Percentiles rank a stretch among this genome's conserved stretches.
These are phyloP conservation scores for Drosophila aff. DNA, from an alignment of 1,140 invertebrate species.

Conservation along the genomic window DNA sequence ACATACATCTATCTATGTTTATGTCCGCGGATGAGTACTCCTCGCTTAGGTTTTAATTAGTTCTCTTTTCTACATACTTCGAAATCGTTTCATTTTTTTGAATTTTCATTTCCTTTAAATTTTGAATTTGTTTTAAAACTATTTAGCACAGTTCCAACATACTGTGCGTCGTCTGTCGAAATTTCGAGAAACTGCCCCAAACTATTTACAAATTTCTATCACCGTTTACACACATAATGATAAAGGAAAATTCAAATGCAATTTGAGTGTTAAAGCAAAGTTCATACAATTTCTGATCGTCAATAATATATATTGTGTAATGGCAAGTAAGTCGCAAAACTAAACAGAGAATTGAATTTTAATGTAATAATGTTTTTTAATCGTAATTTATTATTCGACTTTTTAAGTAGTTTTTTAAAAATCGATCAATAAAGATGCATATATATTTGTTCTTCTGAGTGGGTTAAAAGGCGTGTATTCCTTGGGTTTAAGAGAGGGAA, in stretches of 20 bases:
- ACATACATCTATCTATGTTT: conserved; percentile 53
- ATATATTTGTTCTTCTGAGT: conserved; percentile 84
- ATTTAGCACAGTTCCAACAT: conserved; percentile 23
- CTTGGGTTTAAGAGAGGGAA: neutral
- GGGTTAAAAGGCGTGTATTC: conserved; percentile 57
- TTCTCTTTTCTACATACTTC: conserved; percentile 45
- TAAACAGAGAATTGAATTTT: conserved; percentile 54
- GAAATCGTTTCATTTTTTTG: conserved; percentile 43
- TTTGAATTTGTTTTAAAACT: conserved; percentile 28
- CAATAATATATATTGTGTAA: conserved; percentile 35
- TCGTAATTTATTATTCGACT: conserved; percentile 68
- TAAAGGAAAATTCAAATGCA: conserved; percentile 44
- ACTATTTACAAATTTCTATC: conserved; percentile 54
- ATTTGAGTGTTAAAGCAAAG: conserved; percentile 73
- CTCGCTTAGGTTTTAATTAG: conserved; percentile 67
- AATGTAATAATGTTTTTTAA: conserved; percentile 58
- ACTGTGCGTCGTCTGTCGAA: conserved; percentile 32
- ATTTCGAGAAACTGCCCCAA: conserved; percentile 49
- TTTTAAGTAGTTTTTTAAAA: conserved; percentile 77
- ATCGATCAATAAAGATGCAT: conserved; percentile 76
- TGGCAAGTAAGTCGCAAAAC: conserved; percentile 44
- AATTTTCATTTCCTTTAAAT: neutral
- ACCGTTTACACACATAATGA: conserved; percentile 35
- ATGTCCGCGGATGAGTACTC: conserved; percentile 51
- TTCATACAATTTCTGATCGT: conserved; percentile 60